These are phyloP conservation scores for Fistularia tabacaria DNA, from an alignment of 2,797 vertebrate genomes.

Conservation along the genomic window DNA sequence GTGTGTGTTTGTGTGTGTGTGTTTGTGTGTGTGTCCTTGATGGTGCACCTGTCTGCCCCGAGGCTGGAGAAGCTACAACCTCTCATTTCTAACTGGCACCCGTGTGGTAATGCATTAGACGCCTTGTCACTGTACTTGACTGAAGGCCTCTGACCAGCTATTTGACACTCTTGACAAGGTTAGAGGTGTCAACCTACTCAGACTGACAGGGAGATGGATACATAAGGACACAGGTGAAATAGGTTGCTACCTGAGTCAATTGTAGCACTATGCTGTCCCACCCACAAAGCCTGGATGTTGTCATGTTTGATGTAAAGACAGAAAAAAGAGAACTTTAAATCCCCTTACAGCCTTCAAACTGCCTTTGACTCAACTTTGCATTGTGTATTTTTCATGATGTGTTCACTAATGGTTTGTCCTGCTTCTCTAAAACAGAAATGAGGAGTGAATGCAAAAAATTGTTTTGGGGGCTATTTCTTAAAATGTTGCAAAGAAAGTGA, in stretches of 20 bases:
- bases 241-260: slow-evolving; percentile 56
- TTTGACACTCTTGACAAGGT: slow-evolving; percentile 72
- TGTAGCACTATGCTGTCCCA: slow-evolving; percentile 30
- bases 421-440: too few relatives aligned
- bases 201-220: slow-evolving; percentile 65
- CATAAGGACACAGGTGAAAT: slow-evolving; percentile 59
- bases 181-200: slow-evolving; percentile 71
- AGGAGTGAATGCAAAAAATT: too few relatives aligned
- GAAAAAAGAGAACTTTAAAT: slow-evolving; percentile 14
- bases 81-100: slow-evolving; percentile 72
- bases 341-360: not conserved
- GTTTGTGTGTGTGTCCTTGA: slow-evolving; percentile 27
- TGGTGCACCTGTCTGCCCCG: slow-evolving; percentile 77
- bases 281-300: slow-evolving; percentile 28
- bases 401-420: too few relatives aligned
- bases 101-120: slow-evolving; percentile 69
- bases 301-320: slow-evolving; percentile 24
- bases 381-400: not conserved
- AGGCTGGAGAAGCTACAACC: slow-evolving; percentile 65
- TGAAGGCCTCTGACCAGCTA: slow-evolving; percentile 72
- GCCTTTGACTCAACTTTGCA: not conserved
- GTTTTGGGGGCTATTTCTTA: not conserved
- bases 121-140: slow-evolving; percentile 74
- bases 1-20: slow-evolving; percentile 11
- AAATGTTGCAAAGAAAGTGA: not conserved